These are phyloP conservation scores for Apis florea DNA, from an alignment of 1,140 invertebrate species.

Conservation along the genomic window DNA sequence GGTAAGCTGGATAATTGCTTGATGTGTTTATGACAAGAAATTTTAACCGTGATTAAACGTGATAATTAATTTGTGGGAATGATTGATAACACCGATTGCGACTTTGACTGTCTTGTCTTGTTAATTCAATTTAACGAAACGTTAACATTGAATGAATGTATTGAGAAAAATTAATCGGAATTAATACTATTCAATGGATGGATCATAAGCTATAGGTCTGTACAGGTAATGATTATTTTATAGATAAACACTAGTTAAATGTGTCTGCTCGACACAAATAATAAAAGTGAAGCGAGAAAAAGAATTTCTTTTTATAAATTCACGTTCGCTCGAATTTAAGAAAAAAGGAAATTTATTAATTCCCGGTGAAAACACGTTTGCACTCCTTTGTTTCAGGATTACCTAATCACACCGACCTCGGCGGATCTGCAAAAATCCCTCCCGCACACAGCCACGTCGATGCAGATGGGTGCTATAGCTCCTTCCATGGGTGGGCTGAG, in stretches of 20 bases:
- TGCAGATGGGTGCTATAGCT: slow-evolving; percentile 79
- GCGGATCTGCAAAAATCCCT: slow-evolving; percentile 77
- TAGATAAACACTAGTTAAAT: too few species aligned
- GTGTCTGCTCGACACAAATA: too few species aligned
- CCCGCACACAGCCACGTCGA: slow-evolving; percentile 78
- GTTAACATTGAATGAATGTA: too few species aligned
- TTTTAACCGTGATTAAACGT: background rate
- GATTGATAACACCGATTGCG: background rate
- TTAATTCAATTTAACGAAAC: background rate
- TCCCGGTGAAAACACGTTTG: background rate
- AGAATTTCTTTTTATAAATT: too few species aligned
- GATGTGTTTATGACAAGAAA: background rate
- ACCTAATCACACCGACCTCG: slow-evolving; percentile 76
- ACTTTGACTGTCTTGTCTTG: too few species aligned
- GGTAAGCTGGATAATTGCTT: background rate
- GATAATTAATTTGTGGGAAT: background rate
- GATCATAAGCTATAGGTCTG: background rate
- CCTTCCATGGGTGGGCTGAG: slow-evolving; percentile 77
- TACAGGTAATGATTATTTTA: background rate
- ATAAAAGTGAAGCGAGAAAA: too few species aligned
- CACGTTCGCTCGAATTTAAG: too few species aligned
- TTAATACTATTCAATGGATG: background rate
- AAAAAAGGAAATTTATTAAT: background rate
- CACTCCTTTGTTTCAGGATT: slow-evolving; percentile 69
- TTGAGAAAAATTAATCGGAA: too few species aligned